phyloP scores from a whole-genome alignment of 2,888 invertebrate species.

The Dicyrtomina minuta region DNA sequence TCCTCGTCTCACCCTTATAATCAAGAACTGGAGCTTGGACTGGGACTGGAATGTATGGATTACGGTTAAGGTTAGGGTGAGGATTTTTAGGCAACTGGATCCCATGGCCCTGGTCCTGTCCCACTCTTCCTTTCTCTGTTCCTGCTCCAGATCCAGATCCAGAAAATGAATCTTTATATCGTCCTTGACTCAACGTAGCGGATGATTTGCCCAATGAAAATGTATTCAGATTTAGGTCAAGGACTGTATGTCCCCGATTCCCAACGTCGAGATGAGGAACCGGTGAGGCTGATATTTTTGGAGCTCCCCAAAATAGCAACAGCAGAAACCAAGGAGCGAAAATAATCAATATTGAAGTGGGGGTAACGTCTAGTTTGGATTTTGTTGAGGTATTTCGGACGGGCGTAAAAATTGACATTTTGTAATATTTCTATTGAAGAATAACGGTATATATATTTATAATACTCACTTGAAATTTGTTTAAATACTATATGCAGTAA shows the following conservation, averaged over 20 bases:
- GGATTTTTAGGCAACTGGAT: too few species aligned
- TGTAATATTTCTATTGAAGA: too few species aligned
- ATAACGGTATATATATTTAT: too few species aligned
- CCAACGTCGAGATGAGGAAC: not conserved
- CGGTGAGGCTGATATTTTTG: not conserved
- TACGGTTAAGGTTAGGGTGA: not conserved
- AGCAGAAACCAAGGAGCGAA: not conserved
- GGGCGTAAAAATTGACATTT: constrained; percentile 21
- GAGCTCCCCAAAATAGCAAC: constrained; percentile 1
- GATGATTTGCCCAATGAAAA: not conserved
- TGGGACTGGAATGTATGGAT: not conserved
- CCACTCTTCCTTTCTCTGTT: not conserved
- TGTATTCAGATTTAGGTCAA: constrained; percentile 22
- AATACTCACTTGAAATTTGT: too few species aligned
- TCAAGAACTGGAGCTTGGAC: not conserved
- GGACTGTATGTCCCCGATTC: constrained; percentile 11
- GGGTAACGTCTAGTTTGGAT: constrained; percentile 12
- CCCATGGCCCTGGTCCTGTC: too few species aligned
- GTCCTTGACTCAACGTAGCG: not conserved
- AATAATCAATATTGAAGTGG: constrained; percentile 26
- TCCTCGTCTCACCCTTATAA: not conserved
- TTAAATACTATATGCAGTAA: too few species aligned
- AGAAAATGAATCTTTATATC: too few species aligned
- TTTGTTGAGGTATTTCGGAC: too few species aligned
- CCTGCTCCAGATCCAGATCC: not conserved